Evolutionary conservation across 2,113 vertebrate genomes (phyloP), one percentile per base, ranked within the genome.

Genomic region (Crypturellus undulatus): DNA sequence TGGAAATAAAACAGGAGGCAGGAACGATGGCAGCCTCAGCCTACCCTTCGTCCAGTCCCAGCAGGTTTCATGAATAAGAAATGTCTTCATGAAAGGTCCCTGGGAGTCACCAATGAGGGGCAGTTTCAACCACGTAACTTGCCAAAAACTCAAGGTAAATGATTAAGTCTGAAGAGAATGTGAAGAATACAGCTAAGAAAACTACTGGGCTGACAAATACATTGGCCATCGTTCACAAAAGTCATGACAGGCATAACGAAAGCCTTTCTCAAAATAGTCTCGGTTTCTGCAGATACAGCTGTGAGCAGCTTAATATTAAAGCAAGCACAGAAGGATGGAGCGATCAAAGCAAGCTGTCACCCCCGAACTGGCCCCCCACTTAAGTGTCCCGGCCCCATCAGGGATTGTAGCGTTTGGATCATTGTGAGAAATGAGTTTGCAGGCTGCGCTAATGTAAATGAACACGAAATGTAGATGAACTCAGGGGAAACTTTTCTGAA

Each of bases 321-420:
- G 81, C 12, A n/a, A 52, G 10, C 14, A 25, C 0, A 54, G 26
- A 13, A 20, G 15, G 10, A 19, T 49, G 12, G 51, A 70, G 3
- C 75, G 79, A 67, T 25, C 26, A 75, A 84, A 78, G 26, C 26
- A 80, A 73, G 19, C 17, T 67, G 20, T 42, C 9, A 2, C 25
- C 10, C 62, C 32, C 70, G 26, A 36, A 19, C 3, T 77, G 6
- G 16, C 64, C 38, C 10, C 59, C 40, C 10, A 78, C 10, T n/a
- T 8, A 36, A 47, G 69, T 65, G 84, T 58, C 43, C 38, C 80
- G 10, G 11, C 20, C 73, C 36, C 60, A 52, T 24, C 18, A 65
- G 80, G 3, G 9, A n/a, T 34, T 0, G 0, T 18, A 51, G 34
- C 7, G 24, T 38, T 93, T 60, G 42, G 3, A 52, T 84, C 80